Percentiles rank a stretch among this genome's conserved stretches.
phyloP scores from a whole-genome alignment of 2,888 invertebrate genomes.

The Lasioglossum malachurum region DNA sequence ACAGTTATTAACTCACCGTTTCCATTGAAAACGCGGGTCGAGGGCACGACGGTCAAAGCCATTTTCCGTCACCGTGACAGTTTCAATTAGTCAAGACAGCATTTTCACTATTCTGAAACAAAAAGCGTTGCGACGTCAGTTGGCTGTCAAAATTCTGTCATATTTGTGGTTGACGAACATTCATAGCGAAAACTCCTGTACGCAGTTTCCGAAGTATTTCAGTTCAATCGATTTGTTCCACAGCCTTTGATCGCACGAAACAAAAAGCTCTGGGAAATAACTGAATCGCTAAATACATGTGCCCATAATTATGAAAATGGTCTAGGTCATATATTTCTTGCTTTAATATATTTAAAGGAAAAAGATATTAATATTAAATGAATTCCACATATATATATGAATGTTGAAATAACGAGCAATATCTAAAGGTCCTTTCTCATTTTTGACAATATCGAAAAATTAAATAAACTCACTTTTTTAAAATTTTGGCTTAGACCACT shows the following conservation, averaged over 20 bases:
- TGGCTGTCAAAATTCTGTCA: background rate
- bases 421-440: no score
- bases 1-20: constrained; percentile 75
- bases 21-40: constrained; percentile 80
- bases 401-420: no score
- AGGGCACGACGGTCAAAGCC: constrained; percentile 81
- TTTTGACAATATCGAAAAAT: no score
- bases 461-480: no score
- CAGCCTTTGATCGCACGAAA: background rate
- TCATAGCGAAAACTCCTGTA: background rate
- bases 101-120: constrained; percentile 71
- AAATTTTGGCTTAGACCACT: no score
- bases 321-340: no score
- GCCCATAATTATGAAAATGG: no score
- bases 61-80: constrained; percentile 66
- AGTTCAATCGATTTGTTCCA: background rate
- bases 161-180: background rate
- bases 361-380: no score
- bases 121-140: background rate
- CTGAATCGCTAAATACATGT: background rate
- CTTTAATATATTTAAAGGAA: no score
- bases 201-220: background rate
- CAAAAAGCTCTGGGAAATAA: background rate
- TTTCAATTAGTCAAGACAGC: constrained; percentile 50
- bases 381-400: no score